Evolutionary conservation across 1,140 invertebrate genomes (phyloP), one percentile per base, ranked within the genome.

Genomic region (Chrysopa pallens): DNA sequence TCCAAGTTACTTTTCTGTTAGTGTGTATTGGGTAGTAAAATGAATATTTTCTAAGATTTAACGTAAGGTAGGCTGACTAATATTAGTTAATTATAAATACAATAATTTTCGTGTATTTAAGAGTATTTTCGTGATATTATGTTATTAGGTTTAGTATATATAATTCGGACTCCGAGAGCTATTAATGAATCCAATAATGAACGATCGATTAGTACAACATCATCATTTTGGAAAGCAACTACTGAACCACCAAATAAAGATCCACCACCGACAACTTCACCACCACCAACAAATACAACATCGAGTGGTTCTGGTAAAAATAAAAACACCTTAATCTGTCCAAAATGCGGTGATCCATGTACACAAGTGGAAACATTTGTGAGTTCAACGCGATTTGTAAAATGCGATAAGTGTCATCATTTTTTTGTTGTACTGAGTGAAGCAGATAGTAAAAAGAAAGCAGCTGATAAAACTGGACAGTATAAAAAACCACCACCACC

Each of bases 371-470:
- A 94, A 67, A 93, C 90, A 6, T 93, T 95, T 70, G 88, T 95
- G 50, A 92, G 89, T 78, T 89, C 87, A 36, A 89, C 88, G 12
- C 74, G 90, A 50, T 97, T 96, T 66, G 91, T 96, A 6, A 96
- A 94, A 64, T 97, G 93, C 66, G 90, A 94, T 56, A 96, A 95
- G 61, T 97, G 93, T 59, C 86, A 93, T 62, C 90, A 95, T 63
- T 95, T 96, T 67, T 96, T 95, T 61, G 88, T 95, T n/a, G 88
- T 96, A 9, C 68, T 95, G 36, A 92, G 87, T 46, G 89, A 95
- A 55, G 76, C 84, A 36, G 90, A 95, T 61, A 78, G 79, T 27
- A 87, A 90, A 63, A 84, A 78, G 62, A 91, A 89, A 63, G 84
- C 91, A 47, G 72, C 78, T 53, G 68, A 70, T 59, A 68, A 78